A percentile compares a stretch with the other conserved stretches of the same genome.
Evolutionary conservation across 2,797 vertebrate genomes (phyloP).

Genomic region (Hoplostethus mediterraneus): DNA sequence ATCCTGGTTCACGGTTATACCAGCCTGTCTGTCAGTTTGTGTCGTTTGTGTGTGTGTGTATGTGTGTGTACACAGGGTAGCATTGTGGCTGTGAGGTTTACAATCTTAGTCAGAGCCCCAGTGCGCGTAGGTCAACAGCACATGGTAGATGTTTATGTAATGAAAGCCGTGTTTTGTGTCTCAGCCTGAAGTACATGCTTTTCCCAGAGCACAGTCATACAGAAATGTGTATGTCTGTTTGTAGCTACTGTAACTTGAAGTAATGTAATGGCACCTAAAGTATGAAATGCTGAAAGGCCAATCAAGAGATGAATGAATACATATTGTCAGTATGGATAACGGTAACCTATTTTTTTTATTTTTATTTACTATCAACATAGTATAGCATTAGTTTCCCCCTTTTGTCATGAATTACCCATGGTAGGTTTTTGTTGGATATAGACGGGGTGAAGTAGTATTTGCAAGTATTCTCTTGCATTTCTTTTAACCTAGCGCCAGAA

Average conservation of each 20-base stretch:
- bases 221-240: not conserved
- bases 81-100: slow-evolving; percentile 32
- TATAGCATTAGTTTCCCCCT: not conserved
- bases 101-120: slow-evolving; percentile 15
- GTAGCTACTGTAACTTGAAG: not conserved
- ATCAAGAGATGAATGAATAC: not conserved
- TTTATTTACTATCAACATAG: not conserved
- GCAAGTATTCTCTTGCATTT: slow-evolving; percentile 41
- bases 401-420: too few relatives aligned
- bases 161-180: slow-evolving; percentile 1
- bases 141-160: slow-evolving; percentile 3
- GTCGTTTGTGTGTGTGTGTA: slow-evolving; percentile 5
- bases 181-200: slow-evolving; percentile 4
- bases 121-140: slow-evolving; percentile 40
- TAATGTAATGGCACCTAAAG: not conserved
- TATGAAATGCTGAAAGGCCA: not conserved
- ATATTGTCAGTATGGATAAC: not conserved
- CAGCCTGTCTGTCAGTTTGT: not conserved
- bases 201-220: slow-evolving; percentile 37
- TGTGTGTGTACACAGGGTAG: slow-evolving; percentile 48
- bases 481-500: slow-evolving; percentile 11
- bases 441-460: slow-evolving; percentile 14
- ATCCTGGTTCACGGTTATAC: slow-evolving; percentile 9
- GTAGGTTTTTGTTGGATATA: not conserved
- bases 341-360: not conserved